Conservation (phyloP, 2,797 vertebrate genomes). For the Austrolebias charrua region DNA sequence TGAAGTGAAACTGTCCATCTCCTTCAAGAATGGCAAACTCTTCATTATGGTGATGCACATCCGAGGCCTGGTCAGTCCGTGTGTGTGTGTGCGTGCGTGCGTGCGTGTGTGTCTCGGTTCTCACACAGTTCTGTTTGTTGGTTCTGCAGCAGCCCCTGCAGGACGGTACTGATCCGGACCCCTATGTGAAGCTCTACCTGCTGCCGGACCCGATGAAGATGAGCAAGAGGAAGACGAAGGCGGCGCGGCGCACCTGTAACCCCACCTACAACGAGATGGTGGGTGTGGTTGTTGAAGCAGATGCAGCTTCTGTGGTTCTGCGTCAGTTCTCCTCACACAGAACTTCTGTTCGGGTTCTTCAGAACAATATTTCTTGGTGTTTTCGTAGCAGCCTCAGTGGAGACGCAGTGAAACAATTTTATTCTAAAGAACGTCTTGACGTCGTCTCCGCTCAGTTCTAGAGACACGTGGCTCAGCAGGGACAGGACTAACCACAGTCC, state of each 20-base stretch:
- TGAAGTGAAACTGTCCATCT: conserved; percentile 94
- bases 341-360: no score
- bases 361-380: no score
- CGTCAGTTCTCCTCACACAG: no score
- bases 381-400: no score
- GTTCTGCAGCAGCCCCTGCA: conserved; percentile 84
- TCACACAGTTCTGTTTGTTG: neutral
- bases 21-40: conserved; percentile 93
- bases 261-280: conserved; percentile 99
- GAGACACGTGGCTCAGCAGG: no score
- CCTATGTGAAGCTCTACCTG: conserved; percentile 96
- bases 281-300: neutral
- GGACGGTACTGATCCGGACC: conserved; percentile 93
- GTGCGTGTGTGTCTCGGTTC: neutral
- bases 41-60: conserved; percentile 99
- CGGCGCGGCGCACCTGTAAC: conserved; percentile 94
- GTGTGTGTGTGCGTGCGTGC: neutral
- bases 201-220: conserved; percentile 95
- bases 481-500: no score
- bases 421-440: no score
- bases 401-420: no score
- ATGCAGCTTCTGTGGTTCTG: no score
- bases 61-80: conserved; percentile 87
- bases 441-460: no score
- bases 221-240: conserved; percentile 97